Evolutionary conservation across 1,140 invertebrate genomes (phyloP).

Genomic region (Drosophila persimilis): DNA sequence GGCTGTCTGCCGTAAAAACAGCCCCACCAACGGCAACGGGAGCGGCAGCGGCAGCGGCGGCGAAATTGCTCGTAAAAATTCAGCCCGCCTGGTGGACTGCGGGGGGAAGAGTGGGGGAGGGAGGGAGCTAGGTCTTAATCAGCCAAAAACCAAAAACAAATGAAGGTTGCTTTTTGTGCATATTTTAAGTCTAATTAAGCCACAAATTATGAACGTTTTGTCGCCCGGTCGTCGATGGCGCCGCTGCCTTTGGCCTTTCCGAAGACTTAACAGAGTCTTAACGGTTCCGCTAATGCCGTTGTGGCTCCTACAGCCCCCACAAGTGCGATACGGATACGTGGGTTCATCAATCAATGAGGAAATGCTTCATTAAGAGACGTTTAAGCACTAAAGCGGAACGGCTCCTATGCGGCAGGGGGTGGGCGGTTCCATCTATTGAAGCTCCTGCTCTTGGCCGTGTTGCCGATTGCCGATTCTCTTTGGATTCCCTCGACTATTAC

Average conservation of each 20-base stretch:
- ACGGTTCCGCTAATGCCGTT: conserved; percentile 9
- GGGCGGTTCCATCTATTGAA: too few species aligned
- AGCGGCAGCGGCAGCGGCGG: too few species aligned
- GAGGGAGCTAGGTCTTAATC: conserved; percentile 23
- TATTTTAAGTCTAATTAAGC: conserved; percentile 73
- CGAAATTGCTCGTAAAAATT: too few species aligned
- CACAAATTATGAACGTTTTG: conserved; percentile 66
- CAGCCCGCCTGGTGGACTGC: not conserved
- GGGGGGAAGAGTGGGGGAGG: conserved; percentile 11
- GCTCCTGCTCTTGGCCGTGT: too few species aligned
- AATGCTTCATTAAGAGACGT: conserved; percentile 8
- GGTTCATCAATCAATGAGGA: conserved; percentile 4
- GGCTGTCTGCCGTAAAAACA: not conserved
- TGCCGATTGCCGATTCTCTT: too few species aligned
- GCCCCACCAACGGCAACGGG: too few species aligned
- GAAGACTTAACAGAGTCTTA: conserved; percentile 14
- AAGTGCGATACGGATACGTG: too few species aligned
- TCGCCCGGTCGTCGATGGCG: conserved; percentile 25
- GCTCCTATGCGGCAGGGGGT: not conserved
- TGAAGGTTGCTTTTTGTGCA: conserved; percentile 37
- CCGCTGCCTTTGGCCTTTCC: conserved; percentile 30
- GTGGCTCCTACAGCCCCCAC: not conserved
- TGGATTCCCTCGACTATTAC: too few species aligned
- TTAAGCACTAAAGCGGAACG: conserved; percentile 7
- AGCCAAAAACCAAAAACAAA: conserved; percentile 22